Conservation (phyloP, 2,797 vertebrate species). For the Bufotes viridis region DNA sequence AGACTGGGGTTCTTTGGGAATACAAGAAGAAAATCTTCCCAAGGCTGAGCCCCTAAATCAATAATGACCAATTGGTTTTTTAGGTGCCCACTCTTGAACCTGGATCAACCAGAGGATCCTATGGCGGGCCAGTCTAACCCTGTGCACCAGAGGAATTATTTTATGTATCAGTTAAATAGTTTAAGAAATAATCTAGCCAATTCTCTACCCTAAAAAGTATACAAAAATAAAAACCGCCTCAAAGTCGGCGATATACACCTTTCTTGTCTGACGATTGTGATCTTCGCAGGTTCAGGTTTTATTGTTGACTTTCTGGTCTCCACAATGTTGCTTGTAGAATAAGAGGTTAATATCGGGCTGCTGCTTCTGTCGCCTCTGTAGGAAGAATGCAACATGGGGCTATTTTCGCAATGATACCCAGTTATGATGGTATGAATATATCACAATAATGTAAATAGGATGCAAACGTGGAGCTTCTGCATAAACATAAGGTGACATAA, state of each 20-base stretch:
- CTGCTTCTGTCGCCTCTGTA: slow-evolving; percentile 27
- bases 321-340: accelerated
- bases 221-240: not conserved
- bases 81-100: too few species aligned
- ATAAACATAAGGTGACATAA: too few species aligned
- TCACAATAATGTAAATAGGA: too few species aligned
- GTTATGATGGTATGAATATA: not conserved
- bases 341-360: not conserved
- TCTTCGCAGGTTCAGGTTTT: slow-evolving; percentile 9
- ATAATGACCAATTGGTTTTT: too few species aligned
- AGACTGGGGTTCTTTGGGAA: too few species aligned
- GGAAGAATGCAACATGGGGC: not conserved
- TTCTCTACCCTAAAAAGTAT: not conserved
- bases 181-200: not conserved
- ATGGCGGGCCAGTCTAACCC: too few species aligned
- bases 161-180: not conserved
- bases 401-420: not conserved
- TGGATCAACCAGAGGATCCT: too few species aligned
- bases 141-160: too few species aligned
- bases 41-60: too few species aligned
- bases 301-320: not conserved
- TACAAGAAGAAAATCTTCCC: too few species aligned
- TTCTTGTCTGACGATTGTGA: not conserved
- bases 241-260: not conserved
- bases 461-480: not conserved